These are phyloP conservation scores for Lepidocolaptes lacrymiger DNA, from an alignment of 2,797 vertebrate species.

Conservation along the genomic window DNA sequence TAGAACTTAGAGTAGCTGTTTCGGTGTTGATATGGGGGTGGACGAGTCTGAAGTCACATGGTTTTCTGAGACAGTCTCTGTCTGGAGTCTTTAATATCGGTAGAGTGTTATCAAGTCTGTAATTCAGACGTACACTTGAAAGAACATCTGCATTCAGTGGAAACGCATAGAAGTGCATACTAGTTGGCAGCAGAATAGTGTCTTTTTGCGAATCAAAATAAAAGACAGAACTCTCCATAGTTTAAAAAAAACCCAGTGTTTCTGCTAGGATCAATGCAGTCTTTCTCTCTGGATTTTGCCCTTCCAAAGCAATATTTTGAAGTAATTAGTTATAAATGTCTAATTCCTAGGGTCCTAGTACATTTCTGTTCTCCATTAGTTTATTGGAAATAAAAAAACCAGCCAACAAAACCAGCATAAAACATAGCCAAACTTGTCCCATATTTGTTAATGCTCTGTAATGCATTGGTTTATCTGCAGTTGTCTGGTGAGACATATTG, in stretches of 20 bases:
- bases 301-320: background rate
- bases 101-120: background rate
- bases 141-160: background rate
- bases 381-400: background rate
- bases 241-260: background rate
- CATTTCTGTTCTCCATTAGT: background rate
- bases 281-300: background rate
- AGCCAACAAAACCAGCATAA: background rate
- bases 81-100: background rate
- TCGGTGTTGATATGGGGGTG: background rate
- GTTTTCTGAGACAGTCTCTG: background rate
- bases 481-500: background rate
- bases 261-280: background rate
- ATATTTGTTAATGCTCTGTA: background rate
- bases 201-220: background rate
- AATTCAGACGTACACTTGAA: background rate
- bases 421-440: background rate
- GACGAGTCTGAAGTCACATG: accelerated
- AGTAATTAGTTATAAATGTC: background rate
- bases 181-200: background rate
- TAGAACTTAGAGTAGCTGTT: background rate
- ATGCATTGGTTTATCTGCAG: background rate
- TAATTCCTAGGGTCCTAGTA: background rate
- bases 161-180: background rate
- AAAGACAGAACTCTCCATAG: background rate